Conservation (phyloP, 2,888 invertebrate genomes). For the Nomada ferruginata region DNA sequence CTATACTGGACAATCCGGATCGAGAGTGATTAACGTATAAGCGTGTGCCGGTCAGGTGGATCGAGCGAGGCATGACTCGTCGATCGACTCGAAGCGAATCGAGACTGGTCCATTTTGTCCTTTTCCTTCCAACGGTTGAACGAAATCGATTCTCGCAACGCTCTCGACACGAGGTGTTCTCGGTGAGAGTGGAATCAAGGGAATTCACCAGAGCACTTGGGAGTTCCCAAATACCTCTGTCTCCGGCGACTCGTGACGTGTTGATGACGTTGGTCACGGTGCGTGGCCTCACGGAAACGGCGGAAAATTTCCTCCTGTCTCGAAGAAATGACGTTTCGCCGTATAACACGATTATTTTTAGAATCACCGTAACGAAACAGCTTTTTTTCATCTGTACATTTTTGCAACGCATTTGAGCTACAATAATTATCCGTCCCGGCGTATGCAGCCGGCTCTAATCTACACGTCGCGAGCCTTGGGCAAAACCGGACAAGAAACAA, state of each 20-base stretch:
- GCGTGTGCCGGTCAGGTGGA: conserved; percentile 17
- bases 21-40: conserved; percentile 30
- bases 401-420: neutral
- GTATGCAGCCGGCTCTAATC: no score
- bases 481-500: no score
- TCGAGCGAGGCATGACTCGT: neutral
- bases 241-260: conserved; percentile 46
- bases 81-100: neutral
- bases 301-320: conserved; percentile 50
- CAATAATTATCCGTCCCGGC: no score
- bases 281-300: conserved; percentile 35
- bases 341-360: conserved; percentile 41
- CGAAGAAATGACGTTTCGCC: conserved; percentile 31
- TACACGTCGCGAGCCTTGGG: no score
- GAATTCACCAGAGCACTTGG: conserved; percentile 46
- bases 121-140: neutral
- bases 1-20: conserved; percentile 25
- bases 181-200: conserved; percentile 43
- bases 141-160: conserved; percentile 27
- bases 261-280: conserved; percentile 53
- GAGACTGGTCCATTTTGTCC: neutral
- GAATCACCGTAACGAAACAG: conserved; percentile 16
- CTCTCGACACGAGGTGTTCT: conserved; percentile 46
- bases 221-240: conserved; percentile 54
- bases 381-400: neutral